These are phyloP conservation scores for Cnemophilus loriae DNA, from an alignment of 2,113 vertebrate genomes.

Conservation along the genomic window DNA sequence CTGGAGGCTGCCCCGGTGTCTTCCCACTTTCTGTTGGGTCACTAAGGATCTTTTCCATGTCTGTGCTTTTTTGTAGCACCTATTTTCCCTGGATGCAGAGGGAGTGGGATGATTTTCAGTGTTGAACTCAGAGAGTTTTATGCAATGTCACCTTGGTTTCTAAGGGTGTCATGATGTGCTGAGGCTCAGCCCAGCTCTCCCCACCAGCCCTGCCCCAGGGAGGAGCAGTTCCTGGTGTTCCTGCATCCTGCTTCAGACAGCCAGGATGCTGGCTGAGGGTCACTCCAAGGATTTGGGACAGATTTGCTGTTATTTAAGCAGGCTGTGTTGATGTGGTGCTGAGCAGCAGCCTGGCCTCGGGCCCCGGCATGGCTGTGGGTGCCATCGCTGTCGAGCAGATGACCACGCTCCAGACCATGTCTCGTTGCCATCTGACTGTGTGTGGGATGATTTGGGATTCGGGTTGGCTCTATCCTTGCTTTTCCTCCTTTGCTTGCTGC, in stretches of 20 bases:
- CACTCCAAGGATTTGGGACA: neutral
- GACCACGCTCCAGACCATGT: rapidly evolving
- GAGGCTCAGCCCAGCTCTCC: neutral
- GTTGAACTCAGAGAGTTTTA: neutral
- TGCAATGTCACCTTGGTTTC: neutral
- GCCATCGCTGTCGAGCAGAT: rapidly evolving
- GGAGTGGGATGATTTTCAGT: neutral
- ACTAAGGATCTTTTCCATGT: neutral
- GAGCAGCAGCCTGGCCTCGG: neutral
- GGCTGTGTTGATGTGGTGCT: neutral
- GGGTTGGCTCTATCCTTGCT: neutral
- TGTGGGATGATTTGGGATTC: neutral
- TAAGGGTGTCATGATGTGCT: rapidly evolving
- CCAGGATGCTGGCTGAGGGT: neutral
- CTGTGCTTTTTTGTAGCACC: neutral
- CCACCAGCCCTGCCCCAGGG: neutral
- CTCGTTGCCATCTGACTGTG: rapidly evolving
- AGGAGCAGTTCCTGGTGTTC: neutral
- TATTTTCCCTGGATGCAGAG: neutral
- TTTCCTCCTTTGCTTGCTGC: neutral
- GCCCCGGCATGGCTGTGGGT: neutral
- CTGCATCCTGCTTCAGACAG: neutral
- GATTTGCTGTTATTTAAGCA: neutral
- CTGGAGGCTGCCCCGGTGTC: neutral
- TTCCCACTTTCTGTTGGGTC: rapidly evolving